Conservation (phyloP, 2,113 vertebrate genomes). For the Neopipo cinnamomea region DNA sequence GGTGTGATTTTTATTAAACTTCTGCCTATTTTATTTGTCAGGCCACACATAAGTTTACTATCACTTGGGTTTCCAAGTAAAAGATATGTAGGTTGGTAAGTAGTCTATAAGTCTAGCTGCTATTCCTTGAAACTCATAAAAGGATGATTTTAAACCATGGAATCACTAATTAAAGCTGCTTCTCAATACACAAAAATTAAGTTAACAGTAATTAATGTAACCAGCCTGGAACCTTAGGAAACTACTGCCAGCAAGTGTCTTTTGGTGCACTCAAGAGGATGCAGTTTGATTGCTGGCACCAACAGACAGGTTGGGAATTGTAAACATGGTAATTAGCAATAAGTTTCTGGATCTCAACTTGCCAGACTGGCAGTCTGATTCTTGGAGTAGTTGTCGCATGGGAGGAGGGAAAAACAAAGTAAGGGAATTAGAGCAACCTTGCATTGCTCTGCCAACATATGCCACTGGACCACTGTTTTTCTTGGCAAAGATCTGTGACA, state of each 20-base stretch:
- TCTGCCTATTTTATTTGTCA: slow-evolving; percentile 4
- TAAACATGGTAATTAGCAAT: slow-evolving; percentile 79
- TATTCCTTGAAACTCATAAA: slow-evolving; percentile 46
- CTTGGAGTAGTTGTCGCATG: slow-evolving; percentile 68
- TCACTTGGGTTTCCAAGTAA: not conserved
- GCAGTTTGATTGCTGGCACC: slow-evolving; percentile 74
- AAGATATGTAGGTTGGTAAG: not conserved
- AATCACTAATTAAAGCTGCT: slow-evolving; percentile 64
- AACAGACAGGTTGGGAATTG: slow-evolving; percentile 77
- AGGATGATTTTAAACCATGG: slow-evolving; percentile 60
- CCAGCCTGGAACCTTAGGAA: slow-evolving; percentile 74
- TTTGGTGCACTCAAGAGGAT: slow-evolving; percentile 74
- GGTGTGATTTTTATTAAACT: slow-evolving; percentile 28
- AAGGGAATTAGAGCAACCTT: slow-evolving; percentile 73
- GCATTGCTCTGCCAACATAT: slow-evolving; percentile 68
- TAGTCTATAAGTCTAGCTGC: not conserved
- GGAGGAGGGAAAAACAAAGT: slow-evolving; percentile 73
- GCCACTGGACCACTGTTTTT: slow-evolving; percentile 75
- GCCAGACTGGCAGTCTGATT: slow-evolving; percentile 74
- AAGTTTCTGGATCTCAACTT: slow-evolving; percentile 77
- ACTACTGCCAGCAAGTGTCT: slow-evolving; percentile 72
- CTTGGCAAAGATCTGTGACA: slow-evolving; percentile 72
- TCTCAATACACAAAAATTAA: slow-evolving; percentile 63
- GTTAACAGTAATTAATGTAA: slow-evolving; percentile 78
- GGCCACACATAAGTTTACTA: not conserved